These are phyloP conservation scores for Cotesia glomerata DNA, from an alignment of 1,140 invertebrate species.

Conservation along the genomic window DNA sequence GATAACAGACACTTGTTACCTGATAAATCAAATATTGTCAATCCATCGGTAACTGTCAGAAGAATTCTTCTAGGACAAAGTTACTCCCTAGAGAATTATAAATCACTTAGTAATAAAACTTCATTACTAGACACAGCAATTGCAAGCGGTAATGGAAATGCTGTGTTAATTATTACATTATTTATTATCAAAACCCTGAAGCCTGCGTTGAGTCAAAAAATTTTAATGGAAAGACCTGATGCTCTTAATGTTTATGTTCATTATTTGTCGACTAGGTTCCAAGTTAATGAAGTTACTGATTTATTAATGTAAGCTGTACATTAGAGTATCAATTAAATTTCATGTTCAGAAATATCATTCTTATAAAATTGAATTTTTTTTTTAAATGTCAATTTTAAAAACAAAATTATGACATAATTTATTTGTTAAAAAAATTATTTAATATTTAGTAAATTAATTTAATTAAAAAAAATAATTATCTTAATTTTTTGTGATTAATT, in stretches of 20 bases:
- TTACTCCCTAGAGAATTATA: constrained; percentile 63
- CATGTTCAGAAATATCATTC: no score
- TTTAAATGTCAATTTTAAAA: no score
- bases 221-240: constrained; percentile 59
- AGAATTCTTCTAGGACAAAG: constrained; percentile 60
- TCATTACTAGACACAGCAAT: constrained; percentile 62
- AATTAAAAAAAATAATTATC: no score
- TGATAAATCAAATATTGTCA: constrained; percentile 39
- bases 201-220: constrained; percentile 57
- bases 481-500: no score
- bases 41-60: constrained; percentile 55
- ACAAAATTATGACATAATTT: no score
- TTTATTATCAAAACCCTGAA: constrained; percentile 65
- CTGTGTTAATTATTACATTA: constrained; percentile 63
- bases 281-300: constrained; percentile 63
- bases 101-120: constrained; percentile 63
- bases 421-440: constrained; percentile 26
- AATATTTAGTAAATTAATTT: no score
- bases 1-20: constrained; percentile 46
- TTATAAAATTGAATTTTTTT: no score
- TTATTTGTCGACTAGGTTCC: constrained; percentile 62
- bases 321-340: no score
- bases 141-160: constrained; percentile 64
- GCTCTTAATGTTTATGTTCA: constrained; percentile 63
- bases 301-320: constrained; percentile 65